These are phyloP conservation scores for Speoplatyrhinus poulsoni DNA, from an alignment of 2,113 vertebrate genomes.

Conservation along the genomic window DNA sequence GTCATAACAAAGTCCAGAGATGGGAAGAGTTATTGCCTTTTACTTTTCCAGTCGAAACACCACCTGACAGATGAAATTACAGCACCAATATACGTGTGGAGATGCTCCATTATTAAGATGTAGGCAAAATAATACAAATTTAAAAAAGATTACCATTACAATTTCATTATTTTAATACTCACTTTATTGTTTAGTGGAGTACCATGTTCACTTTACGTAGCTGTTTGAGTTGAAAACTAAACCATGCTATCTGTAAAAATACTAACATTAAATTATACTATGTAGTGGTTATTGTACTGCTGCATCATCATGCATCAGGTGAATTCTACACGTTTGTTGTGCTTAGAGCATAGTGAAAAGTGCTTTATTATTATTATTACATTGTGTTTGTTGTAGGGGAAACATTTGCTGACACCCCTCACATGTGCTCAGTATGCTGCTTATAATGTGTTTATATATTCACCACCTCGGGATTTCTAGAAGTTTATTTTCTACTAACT, in stretches of 20 bases:
- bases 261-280: neutral
- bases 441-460: constrained; percentile 29
- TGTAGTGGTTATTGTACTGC: no score
- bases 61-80: constrained; percentile 4
- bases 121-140: neutral
- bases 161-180: neutral
- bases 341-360: no score
- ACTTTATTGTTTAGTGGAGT: neutral
- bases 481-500: constrained; percentile 69
- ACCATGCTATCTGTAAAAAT: neutral
- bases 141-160: neutral
- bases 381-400: neutral
- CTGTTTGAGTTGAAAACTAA: neutral
- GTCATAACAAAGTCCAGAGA: constrained; percentile 42
- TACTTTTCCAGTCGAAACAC: constrained; percentile 10
- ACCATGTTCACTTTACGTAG: neutral
- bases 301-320: no score
- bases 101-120: neutral
- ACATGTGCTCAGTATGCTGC: constrained; percentile 2
- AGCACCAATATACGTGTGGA: neutral
- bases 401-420: constrained; percentile 18
- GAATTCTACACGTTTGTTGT: no score
- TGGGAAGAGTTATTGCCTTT: neutral
- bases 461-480: constrained; percentile 33
- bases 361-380: no score